Evolutionary conservation across 2,113 vertebrate genomes (phyloP).

Genomic region (Mungos mungo): DNA sequence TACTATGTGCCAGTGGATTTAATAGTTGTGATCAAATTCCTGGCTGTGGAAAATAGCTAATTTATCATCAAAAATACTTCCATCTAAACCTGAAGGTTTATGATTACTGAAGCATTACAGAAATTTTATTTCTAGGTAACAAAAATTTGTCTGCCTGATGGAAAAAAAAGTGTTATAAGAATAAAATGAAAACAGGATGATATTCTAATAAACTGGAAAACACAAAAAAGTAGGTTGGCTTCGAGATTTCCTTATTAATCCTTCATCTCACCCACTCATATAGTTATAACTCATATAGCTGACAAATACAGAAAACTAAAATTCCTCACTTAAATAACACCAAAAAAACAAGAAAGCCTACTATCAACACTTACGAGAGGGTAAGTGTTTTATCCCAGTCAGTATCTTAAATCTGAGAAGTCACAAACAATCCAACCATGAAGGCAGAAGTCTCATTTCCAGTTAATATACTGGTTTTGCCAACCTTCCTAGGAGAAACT

Average conservation of each 20-base stretch:
- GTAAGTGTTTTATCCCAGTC: background rate
- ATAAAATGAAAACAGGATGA: slow-evolving; percentile 53
- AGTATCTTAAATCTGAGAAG: background rate
- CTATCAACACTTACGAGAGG: background rate
- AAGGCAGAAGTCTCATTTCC: background rate
- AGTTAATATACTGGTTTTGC: background rate
- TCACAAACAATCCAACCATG: background rate
- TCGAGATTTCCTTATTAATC: slow-evolving; percentile 38
- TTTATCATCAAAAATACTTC: background rate
- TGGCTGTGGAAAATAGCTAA: background rate
- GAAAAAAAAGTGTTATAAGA: slow-evolving; percentile 18
- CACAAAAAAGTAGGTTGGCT: slow-evolving; percentile 45
- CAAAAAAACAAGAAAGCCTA: background rate
- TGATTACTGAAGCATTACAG: background rate
- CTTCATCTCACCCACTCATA: background rate
- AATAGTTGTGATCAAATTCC: slow-evolving; percentile 3
- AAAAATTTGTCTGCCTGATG: background rate
- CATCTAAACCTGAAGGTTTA: background rate
- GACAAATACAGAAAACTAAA: slow-evolving; percentile 47
- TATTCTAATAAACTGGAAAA: slow-evolving; percentile 20
- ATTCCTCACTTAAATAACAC: slow-evolving; percentile 1
- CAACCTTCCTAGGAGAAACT: background rate
- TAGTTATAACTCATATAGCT: background rate
- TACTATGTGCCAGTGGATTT: background rate
- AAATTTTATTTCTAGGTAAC: slow-evolving; percentile 47